These are phyloP conservation scores for Leptodactylus fallax DNA, from an alignment of 2,797 vertebrate species.

Conservation along the genomic window DNA sequence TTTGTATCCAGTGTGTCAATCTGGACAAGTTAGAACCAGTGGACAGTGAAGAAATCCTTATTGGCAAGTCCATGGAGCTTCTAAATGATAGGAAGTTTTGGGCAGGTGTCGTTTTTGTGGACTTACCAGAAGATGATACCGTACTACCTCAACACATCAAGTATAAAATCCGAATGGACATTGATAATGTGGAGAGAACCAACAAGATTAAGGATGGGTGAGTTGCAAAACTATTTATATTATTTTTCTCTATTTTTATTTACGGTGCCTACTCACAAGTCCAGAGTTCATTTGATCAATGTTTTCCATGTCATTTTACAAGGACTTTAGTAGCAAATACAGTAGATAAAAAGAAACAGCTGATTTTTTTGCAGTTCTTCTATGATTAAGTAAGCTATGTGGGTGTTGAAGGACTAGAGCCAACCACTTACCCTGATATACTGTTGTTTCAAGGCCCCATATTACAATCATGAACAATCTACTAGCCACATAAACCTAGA, in stretches of 20 bases:
- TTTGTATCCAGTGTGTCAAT: constrained; percentile 88
- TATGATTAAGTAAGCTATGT: not conserved
- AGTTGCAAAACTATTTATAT: constrained; percentile 58
- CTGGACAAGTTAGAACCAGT: constrained; percentile 94
- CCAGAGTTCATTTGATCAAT: not conserved
- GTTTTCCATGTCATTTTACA: not conserved
- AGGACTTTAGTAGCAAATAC: not conserved
- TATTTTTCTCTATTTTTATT: not conserved
- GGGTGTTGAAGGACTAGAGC: not conserved
- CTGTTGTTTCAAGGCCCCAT: too few species aligned
- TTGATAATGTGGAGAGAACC: constrained; percentile 96
- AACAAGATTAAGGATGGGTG: constrained; percentile 98
- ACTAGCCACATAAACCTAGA: too few species aligned
- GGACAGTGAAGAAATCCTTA: constrained; percentile 87
- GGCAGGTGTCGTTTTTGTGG: constrained; percentile 94
- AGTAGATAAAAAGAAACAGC: constrained; percentile 1
- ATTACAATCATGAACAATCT: not conserved
- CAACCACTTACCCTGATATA: too few species aligned
- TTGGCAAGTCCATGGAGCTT: constrained; percentile 93
- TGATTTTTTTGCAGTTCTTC: not conserved
- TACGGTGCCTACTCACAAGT: not conserved
- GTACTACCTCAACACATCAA: constrained; percentile 89
- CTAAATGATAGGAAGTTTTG: constrained; percentile 93
- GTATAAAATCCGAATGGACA: constrained; percentile 99
- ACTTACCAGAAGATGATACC: constrained; percentile 78